phyloP scores from a whole-genome alignment of 2,888 invertebrate species.

The Steinernema hermaphroditum region DNA sequence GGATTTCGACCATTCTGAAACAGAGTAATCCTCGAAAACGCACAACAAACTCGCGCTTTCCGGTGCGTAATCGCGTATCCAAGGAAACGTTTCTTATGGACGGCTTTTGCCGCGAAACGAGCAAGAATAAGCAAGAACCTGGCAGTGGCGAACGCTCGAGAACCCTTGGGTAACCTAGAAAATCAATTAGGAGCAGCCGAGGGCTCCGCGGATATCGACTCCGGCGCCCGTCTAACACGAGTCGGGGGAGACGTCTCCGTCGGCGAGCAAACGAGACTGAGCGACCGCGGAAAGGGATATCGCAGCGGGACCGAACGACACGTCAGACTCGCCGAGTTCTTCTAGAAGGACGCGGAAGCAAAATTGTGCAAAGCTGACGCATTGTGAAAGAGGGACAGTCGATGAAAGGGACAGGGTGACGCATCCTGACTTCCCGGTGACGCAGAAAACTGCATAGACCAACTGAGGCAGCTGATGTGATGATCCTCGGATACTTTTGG shows the following conservation, averaged over 20 bases:
- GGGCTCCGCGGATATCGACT: not conserved
- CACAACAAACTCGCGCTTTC: too few species aligned
- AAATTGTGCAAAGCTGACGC: not conserved
- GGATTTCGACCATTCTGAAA: constrained; percentile 54
- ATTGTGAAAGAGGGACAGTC: not conserved
- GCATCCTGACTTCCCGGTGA: too few species aligned
- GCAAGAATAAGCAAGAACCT: too few species aligned
- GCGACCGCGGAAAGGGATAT: not conserved
- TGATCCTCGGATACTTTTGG: too few species aligned
- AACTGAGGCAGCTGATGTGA: too few species aligned
- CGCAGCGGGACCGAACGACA: not conserved
- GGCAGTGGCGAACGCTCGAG: too few species aligned
- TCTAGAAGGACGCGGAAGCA: not conserved
- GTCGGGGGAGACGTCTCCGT: not conserved
- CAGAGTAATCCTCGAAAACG: too few species aligned
- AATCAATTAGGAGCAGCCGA: not conserved
- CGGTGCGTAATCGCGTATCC: too few species aligned
- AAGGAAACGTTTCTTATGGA: too few species aligned
- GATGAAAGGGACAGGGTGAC: too few species aligned
- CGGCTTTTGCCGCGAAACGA: too few species aligned
- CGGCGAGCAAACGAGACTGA: not conserved
- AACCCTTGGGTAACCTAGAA: not conserved
- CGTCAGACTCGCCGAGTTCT: not conserved
- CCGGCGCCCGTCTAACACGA: not conserved
- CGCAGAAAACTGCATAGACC: too few species aligned